Evolutionary conservation across 1,140 invertebrate species (phyloP), one percentile per base, ranked within the genome.

Genomic region (Solen grandis): DNA sequence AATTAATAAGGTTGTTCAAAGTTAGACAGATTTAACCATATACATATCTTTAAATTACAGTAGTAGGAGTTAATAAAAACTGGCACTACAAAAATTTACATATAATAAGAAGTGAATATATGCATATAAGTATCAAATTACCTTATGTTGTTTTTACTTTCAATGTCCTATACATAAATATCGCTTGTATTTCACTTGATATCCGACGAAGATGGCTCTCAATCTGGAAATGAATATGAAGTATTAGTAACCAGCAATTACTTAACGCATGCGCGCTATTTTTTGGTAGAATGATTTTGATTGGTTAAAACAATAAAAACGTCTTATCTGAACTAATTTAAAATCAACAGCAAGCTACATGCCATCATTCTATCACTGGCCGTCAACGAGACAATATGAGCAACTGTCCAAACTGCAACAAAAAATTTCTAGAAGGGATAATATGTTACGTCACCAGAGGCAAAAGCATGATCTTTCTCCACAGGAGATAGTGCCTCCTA

Each of bases 61-160:
- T 5, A 13, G n/a, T 33, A 29, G 33, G 3, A 4, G 31, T 27
- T 13, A 29, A 14, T 13, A 62, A 13, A 62, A 35, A 29, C 59
- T 31, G 59, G 59, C 46, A 50, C 46, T 50, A 5, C 5, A 62
- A 29, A 70, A 16, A 25, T 54, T 29, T 14, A 13, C 66, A 70
- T 46, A 52, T 29, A 52, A 31, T n/a, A n/a, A n/a, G n/a, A 31
- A 70, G 27, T 70, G 55, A 46, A 38, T 33, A 50, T 33, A 68
- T 50, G 38, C 22, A 2, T 50, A 35, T 27, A 38, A 35, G 52
- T 27, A 68, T 46, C n/a, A 27, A 16, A 50, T 19, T 29, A 25
- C 22, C 16, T 38, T 29, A 66, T 19, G 63, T 38, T 19, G n/a
- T n/a, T n/a, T n/a, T n/a, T n/a, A n/a, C n/a, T n/a, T n/a, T n/a